Evolutionary conservation across 2,113 vertebrate species (phyloP).

Genomic region (Stegostoma tigrinum): DNA sequence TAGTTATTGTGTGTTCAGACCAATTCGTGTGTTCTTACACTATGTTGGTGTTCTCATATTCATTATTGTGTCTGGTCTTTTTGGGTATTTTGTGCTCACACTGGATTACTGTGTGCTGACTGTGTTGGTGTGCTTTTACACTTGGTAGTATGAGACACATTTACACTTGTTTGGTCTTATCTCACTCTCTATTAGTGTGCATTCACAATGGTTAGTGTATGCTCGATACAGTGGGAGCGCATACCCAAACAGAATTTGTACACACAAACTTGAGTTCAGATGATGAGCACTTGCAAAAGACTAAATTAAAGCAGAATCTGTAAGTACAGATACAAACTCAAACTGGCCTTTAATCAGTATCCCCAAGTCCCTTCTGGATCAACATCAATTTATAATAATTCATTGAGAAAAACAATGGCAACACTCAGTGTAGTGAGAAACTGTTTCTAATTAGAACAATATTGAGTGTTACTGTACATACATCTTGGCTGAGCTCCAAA

Average conservation of each 20-base stretch:
- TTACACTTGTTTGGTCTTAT: neutral
- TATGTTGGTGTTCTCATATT: neutral
- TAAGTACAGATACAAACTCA: neutral
- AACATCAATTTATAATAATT: neutral
- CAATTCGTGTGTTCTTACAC: neutral
- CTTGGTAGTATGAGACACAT: no score
- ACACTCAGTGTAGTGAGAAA: neutral
- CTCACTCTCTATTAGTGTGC: neutral
- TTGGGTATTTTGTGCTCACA: neutral
- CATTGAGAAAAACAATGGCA: neutral
- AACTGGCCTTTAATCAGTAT: neutral
- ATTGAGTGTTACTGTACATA: neutral
- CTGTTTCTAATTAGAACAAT: constrained; percentile 25
- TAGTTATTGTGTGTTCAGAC: neutral
- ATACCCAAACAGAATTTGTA: neutral
- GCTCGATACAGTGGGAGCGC: neutral
- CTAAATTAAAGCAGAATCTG: neutral
- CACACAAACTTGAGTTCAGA: neutral
- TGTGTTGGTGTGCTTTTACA: neutral
- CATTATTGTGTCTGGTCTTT: no score
- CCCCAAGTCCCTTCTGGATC: neutral
- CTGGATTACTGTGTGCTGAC: neutral
- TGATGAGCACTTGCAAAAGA: neutral
- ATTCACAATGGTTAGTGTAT: neutral
- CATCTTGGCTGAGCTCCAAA: neutral